Percentiles rank a stretch among this genome's conserved stretches.
Evolutionary conservation across 2,888 invertebrate species (phyloP).

Genomic region (Cantharis flavilabris): DNA sequence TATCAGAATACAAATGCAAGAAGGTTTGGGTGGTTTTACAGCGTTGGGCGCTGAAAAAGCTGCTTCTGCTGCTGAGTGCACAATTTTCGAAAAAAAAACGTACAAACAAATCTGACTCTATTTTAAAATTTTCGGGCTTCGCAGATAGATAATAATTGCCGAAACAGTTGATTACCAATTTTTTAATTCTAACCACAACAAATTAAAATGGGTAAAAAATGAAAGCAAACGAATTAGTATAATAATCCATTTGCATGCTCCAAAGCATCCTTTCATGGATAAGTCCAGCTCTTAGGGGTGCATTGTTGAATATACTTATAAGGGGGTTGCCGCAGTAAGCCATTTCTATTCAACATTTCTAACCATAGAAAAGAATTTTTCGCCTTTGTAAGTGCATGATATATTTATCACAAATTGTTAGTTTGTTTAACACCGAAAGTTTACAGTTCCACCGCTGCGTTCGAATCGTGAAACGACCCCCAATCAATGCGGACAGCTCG

Average conservation of each 20-base stretch:
- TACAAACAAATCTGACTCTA: too few species aligned
- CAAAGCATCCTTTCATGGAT: conserved; percentile 19
- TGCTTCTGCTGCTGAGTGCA: too few species aligned
- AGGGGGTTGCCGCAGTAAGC: conserved; percentile 31
- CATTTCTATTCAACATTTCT: conserved; percentile 28
- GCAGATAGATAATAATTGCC: too few species aligned
- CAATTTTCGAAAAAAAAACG: too few species aligned
- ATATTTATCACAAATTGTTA: conserved; percentile 38
- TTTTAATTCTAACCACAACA: not conserved
- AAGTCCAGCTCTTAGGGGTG: conserved; percentile 19
- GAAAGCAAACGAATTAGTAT: conserved; percentile 40
- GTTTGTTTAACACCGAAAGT: conserved; percentile 10
- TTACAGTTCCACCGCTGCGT: conserved; percentile 2
- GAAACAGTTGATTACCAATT: not conserved
- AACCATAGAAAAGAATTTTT: conserved; percentile 38
- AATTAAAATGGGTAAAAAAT: not conserved
- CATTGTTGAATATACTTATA: conserved; percentile 23
- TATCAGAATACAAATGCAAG: too few species aligned
- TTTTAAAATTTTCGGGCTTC: too few species aligned
- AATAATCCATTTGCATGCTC: conserved; percentile 41
- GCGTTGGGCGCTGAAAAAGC: too few species aligned
- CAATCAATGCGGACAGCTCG: not conserved
- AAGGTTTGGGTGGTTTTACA: too few species aligned
- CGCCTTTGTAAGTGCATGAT: conserved; percentile 38
- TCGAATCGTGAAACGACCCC: not conserved